Base-by-base conservation (phyloP, 2,797 vertebrate genomes). In the Microchirus variegatus region DNA sequence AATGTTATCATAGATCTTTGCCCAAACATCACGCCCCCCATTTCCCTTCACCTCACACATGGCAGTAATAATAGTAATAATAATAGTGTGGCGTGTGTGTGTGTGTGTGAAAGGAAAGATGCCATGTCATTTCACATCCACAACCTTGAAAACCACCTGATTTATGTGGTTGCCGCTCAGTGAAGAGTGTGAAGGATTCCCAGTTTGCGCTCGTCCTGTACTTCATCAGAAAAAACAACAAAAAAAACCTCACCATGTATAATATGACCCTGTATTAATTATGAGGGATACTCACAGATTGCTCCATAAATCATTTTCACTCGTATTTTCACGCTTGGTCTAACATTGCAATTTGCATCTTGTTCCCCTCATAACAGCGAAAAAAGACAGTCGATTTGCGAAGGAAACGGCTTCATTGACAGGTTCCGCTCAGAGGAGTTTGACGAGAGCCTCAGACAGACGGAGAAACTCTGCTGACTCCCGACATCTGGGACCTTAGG, bases 231-330 rank as follows among this genome's bases (percentile, higher is more conserved):
- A 55, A n/a, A n/a, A n/a, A n/a, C n/a, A n/a, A n/a, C n/a, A n/a
- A n/a, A n/a, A n/a, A n/a, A 67, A 63, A 64, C 63, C 60, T 72
- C 18, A 12, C 71, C 47, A 45, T 64, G 19, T 67, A 70, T 53
- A 57, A 51, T 75, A 58, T 81, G 79, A 80, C 70, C 68, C 59
- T 36, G 31, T 56, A 75, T 83, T 89, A 86, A 90, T 88, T 85
- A 84, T 80, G 74, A 75, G 67, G 67, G 71, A 86, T 77, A 69
- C 61, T 70, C 15, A 3, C 67, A 73, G 77, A 81, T 80, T 81
- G 77, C 65, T 77, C 63, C 83, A 86, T 86, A 82, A 88, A 88
- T 88, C 84, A 87, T 77, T 77, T 75, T 52, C 42, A 12, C 55
- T 63, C 46, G 47, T 45, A 55, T 70, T 77, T 85, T 77, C 75